These are phyloP conservation scores for Enteromius anoplus DNA, from an alignment of 2,797 vertebrate species.

Conservation along the genomic window DNA sequence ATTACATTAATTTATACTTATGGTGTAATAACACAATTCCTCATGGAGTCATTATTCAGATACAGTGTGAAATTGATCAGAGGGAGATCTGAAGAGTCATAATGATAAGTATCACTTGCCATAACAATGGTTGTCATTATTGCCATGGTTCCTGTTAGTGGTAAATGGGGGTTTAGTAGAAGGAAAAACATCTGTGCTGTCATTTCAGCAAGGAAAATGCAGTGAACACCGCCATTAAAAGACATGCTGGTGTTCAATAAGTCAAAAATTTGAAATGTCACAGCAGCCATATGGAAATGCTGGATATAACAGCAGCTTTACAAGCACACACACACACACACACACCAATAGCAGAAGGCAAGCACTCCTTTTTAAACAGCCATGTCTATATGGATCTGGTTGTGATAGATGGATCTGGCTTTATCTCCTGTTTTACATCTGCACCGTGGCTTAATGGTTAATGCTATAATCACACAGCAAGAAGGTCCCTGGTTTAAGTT, in stretches of 20 bases:
- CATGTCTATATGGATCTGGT: conserved; percentile 45
- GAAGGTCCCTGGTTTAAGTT: background rate
- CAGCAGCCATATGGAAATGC: conserved; percentile 35
- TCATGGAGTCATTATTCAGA: conserved; percentile 5
- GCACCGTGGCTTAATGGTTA: background rate
- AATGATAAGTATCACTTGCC: conserved; percentile 1
- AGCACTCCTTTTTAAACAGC: background rate
- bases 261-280: conserved; percentile 20
- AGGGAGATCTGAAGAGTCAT: conserved; percentile 10
- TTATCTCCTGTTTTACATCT: conserved; percentile 79
- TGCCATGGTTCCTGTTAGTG: conserved; percentile 11
- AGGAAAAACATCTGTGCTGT: conserved; percentile 17
- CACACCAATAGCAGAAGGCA: background rate
- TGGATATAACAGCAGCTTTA: conserved; percentile 13
- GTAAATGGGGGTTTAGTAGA: background rate
- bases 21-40: conserved; percentile 32
- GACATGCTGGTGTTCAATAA: conserved; percentile 5
- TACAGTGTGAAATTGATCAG: background rate
- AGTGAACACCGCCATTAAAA: conserved; percentile 2
- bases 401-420: conserved; percentile 73
- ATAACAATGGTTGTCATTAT: background rate
- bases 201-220: background rate
- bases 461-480: background rate
- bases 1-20: conserved; percentile 33
- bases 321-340: conserved; percentile 8